Conservation (phyloP, 2,797 vertebrate genomes). For the Sebastes oblongus region DNA sequence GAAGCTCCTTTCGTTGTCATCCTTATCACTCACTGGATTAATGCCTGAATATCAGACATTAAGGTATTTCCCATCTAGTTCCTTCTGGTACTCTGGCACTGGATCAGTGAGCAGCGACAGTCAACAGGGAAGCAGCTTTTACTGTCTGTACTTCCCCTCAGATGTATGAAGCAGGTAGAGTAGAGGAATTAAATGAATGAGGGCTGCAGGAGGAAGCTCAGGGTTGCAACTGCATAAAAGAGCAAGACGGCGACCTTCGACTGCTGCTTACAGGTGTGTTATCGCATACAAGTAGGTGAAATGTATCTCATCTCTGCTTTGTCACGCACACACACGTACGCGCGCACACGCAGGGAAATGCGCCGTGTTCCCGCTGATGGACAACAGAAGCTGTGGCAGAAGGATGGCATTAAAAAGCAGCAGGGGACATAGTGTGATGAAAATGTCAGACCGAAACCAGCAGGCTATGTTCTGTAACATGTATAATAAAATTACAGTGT, state of each 20-base stretch:
- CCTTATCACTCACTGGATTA: conserved; percentile 14
- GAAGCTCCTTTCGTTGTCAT: background rate
- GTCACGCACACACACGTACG: background rate
- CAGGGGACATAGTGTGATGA: conserved; percentile 60
- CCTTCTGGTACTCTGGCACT: conserved; percentile 24
- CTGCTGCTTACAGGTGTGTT: background rate
- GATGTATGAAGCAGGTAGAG: background rate
- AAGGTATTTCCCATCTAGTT: conserved; percentile 13
- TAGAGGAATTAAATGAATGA: background rate
- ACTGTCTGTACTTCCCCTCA: background rate
- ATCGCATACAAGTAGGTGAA: background rate
- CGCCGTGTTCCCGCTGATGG: conserved; percentile 51
- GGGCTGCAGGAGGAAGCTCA: background rate
- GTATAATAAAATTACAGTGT: conserved; percentile 64
- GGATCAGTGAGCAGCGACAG: background rate
- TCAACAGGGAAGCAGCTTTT: conserved; percentile 5
- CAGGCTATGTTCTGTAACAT: conserved; percentile 56
- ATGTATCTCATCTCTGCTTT: background rate
- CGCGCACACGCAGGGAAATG: conserved; percentile 5
- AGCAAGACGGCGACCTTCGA: background rate
- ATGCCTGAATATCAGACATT: conserved; percentile 10
- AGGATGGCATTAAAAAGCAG: conserved; percentile 73
- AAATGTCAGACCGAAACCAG: conserved; percentile 72
- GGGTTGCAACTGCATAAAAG: background rate
- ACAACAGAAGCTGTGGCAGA: conserved; percentile 71